Evolutionary conservation across 2,888 invertebrate species (phyloP), one percentile per base, ranked within the genome.

Genomic region (Netelia virgata): DNA sequence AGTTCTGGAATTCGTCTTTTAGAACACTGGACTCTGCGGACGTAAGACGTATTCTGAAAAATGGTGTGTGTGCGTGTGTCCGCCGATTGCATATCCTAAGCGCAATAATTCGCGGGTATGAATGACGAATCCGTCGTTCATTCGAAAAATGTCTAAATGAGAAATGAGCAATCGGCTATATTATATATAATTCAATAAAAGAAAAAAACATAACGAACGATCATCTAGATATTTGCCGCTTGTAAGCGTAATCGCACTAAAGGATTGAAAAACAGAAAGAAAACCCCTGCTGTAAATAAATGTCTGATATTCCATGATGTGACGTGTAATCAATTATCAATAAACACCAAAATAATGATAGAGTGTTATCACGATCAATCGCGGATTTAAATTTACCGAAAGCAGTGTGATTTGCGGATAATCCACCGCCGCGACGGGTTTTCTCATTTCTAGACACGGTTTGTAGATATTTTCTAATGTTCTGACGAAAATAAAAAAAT

Each of bases 301-400:
- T 89, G 87, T 88, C 87, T 87, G 83, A 88, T 90, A 89, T 88
- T 88, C 87, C 90, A 86, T 84, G 79, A 88, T 89, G 85, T 90
- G 88, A 88, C 87, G 87, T 91, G 89, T 91, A 90, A 90, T 36
- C 36, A 90, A 90, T 91, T 91, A 85, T 87, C 75, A 85, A 87
- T 87, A 87, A 87, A 87, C 82, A 83, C 76, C 72, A 72, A 85
- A 80, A 87, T 79, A 83, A 77, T 87, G 87, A 87, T 55, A 41
- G 8, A 72, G 1, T 64, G 50, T 64, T 50, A 57, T 64, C 9
- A 50, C 23, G 18, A 61, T 16, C n/a, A 16, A 55, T 55, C n/a
- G 16, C 18, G n/a, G n/a, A 50, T 50, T 11, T 5, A 50, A 50
- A 50, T 50, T 50, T 1, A 50, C 1, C 50, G 50, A 1, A 50